Evolutionary conservation across 2,888 invertebrate genomes (phyloP).

Genomic region (Electrophaes corylata): DNA sequence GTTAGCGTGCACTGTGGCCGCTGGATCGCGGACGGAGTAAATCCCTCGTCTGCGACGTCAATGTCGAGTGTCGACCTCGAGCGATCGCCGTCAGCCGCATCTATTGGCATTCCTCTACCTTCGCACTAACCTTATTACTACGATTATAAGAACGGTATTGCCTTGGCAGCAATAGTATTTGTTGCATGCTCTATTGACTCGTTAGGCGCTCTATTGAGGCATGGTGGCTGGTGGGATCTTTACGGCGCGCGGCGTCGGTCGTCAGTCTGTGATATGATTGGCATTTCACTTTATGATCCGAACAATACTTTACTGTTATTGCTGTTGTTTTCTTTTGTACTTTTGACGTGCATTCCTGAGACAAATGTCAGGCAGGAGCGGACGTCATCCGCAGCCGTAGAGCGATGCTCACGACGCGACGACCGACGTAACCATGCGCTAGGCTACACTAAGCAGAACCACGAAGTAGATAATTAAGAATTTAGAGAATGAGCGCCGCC

Average conservation of each 20-base stretch:
- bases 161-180: not conserved
- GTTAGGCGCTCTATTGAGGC: conserved; percentile 9
- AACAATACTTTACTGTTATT: not conserved
- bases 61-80: conserved; percentile 4
- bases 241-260: too few species aligned
- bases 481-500: not conserved
- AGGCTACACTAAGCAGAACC: too few species aligned
- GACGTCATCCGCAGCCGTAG: too few species aligned
- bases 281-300: not conserved
- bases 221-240: conserved; percentile 2
- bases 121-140: not conserved
- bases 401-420: too few species aligned
- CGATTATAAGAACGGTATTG: not conserved
- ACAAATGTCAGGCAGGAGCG: too few species aligned
- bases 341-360: not conserved
- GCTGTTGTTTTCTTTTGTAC: not conserved
- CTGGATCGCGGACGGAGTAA: conserved; percentile 3
- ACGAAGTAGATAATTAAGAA: too few species aligned
- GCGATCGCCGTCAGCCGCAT: conserved; percentile 10
- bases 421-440: too few species aligned
- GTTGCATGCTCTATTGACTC: conserved; percentile 2
- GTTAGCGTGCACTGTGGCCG: conserved; percentile 1
- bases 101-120: not conserved
- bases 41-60: conserved; percentile 18
- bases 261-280: conserved; percentile 6